These are phyloP conservation scores for Mythimna lalbum DNA, from an alignment of 2,888 invertebrate species.

Conservation along the genomic window DNA sequence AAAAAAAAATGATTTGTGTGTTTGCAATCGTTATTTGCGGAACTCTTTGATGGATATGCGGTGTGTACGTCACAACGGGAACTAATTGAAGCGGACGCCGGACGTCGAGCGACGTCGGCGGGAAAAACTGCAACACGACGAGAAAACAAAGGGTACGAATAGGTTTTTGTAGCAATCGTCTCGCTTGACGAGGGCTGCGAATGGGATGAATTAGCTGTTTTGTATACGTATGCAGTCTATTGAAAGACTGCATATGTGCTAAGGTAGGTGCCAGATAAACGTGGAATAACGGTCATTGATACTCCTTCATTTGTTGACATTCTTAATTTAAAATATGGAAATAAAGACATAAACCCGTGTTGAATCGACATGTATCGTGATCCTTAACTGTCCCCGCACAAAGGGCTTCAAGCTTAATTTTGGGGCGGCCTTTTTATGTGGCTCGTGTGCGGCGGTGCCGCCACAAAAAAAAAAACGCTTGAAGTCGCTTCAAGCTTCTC, in stretches of 20 bases:
- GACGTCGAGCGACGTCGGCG: slow-evolving; percentile 36
- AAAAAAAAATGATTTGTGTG: slow-evolving; percentile 51
- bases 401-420: too few relatives aligned
- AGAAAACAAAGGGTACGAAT: slow-evolving; percentile 68
- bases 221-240: slow-evolving; percentile 49
- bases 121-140: slow-evolving; percentile 66
- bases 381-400: too few relatives aligned
- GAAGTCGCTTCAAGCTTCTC: too few relatives aligned
- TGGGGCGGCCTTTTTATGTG: too few relatives aligned
- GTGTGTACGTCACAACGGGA: slow-evolving; percentile 57
- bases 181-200: slow-evolving; percentile 57
- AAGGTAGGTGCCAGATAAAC: background rate
- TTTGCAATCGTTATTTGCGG: slow-evolving; percentile 58
- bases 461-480: too few relatives aligned
- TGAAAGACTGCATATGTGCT: slow-evolving; percentile 53
- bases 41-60: slow-evolving; percentile 62
- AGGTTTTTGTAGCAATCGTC: slow-evolving; percentile 69
- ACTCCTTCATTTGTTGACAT: too few relatives aligned
- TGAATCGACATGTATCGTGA: too few relatives aligned
- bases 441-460: too few relatives aligned
- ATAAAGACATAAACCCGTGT: too few relatives aligned
- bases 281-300: too few relatives aligned
- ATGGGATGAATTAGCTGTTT: slow-evolving; percentile 73
- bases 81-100: slow-evolving; percentile 72
- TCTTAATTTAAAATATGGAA: too few relatives aligned